Conservation (phyloP, 2,888 invertebrate species). For the Sisyra terminalis region DNA sequence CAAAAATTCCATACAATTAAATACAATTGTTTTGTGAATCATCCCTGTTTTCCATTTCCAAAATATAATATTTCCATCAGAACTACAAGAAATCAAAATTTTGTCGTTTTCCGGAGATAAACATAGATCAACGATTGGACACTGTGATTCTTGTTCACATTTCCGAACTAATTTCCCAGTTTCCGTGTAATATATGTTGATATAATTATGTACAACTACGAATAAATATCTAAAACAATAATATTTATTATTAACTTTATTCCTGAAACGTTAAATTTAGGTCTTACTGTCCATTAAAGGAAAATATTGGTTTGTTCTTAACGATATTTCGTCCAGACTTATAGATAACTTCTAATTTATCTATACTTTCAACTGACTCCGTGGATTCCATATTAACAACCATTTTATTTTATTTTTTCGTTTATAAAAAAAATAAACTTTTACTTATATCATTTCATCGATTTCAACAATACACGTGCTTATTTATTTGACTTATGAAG, state of each 20-base stretch:
- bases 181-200: slow-evolving; percentile 43
- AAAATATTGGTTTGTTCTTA: slow-evolving; percentile 41
- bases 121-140: slow-evolving; percentile 33
- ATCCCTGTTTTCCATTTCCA: slow-evolving; percentile 38
- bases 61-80: slow-evolving; percentile 32
- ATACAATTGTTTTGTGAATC: neutral
- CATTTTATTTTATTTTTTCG: neutral
- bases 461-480: too few relatives aligned
- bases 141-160: slow-evolving; percentile 31
- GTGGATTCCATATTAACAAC: slow-evolving; percentile 1
- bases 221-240: slow-evolving; percentile 36
- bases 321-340: slow-evolving; percentile 47
- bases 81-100: slow-evolving; percentile 35
- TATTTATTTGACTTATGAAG: too few relatives aligned
- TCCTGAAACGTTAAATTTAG: neutral
- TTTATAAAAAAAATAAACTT: too few relatives aligned
- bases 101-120: slow-evolving; percentile 28
- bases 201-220: slow-evolving; percentile 36
- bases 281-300: slow-evolving; percentile 42
- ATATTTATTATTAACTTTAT: slow-evolving; percentile 6
- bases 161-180: slow-evolving; percentile 45
- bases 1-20: too few relatives aligned
- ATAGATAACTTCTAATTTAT: slow-evolving; percentile 30
- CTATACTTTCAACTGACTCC: slow-evolving; percentile 11
- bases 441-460: too few relatives aligned